Base-by-base conservation (phyloP, 1,140 invertebrate species). In the Linepithema humile region DNA sequence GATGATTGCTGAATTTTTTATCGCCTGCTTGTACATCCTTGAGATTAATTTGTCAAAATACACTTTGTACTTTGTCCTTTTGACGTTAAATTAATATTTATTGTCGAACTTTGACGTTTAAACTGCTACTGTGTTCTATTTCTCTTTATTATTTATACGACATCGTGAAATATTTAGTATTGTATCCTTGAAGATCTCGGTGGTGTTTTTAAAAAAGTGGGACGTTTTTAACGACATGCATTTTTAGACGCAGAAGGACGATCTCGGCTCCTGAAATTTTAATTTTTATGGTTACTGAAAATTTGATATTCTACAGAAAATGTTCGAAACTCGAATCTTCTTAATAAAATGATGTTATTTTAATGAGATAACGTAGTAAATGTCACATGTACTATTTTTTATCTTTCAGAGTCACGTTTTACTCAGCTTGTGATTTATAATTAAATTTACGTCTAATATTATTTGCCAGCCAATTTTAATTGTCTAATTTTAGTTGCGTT, bases 381-480 rank as follows among this genome's bases (percentile, higher is more conserved):
- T n/a, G n/a, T 74, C 57, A 45, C 17, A n/a, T 12, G 40, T 20
- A 50, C 7, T 20, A n/a, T n/a, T 12, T 50, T 59, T n/a, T 17
- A 15, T 4, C 32, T n/a, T 15, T 26, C 38, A 4, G 0, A 38
- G 6, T 32, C 64, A 20, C 7, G 40, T 75, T 75, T 62, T 20
- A 35, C 7, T 1, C 1, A 62, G n/a, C 0, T 35, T 59, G 3
- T 10, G 4, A 43, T 62, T 45, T 75, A 67, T 53, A 67, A 67
- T 78, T 78, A 78, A 53, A 67, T 78, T 53, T 20, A 17, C 15
- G 1, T 20, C 20, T 78, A 67, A 53, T 40, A 53, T 64, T 75
- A 75, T 20, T 53, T 53, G 17, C 23, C 15, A 64, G 60, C 6
- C 38, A 35, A 35, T 64, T 62, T n/a, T n/a, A n/a, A n/a, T n/a